Conservation (phyloP, 2,888 invertebrate species). For the Nyleta sp. region DNA sequence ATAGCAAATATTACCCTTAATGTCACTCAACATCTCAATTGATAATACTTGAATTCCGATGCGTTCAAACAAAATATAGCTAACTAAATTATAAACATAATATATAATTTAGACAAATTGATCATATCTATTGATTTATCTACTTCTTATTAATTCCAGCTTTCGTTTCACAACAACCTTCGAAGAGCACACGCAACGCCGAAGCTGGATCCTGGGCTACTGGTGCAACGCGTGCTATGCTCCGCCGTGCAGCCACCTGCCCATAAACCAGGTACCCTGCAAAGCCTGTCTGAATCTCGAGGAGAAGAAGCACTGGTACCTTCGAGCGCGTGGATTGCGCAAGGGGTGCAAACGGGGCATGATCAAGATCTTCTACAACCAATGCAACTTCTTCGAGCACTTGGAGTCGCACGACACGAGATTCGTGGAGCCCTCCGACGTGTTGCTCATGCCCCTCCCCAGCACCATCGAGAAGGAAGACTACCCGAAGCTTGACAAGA, state of each 20-base stretch:
- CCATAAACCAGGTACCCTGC: slow-evolving; percentile 60
- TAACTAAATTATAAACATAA: too few relatives aligned
- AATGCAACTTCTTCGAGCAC: slow-evolving; percentile 78
- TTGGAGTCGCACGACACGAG: slow-evolving; percentile 70
- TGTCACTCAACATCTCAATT: too few relatives aligned
- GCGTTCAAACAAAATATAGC: too few relatives aligned
- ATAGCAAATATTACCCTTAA: too few relatives aligned
- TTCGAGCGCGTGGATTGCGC: slow-evolving; percentile 70
- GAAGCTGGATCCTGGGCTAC: slow-evolving; percentile 79
- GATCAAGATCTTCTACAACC: slow-evolving; percentile 77
- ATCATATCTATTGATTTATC: too few relatives aligned
- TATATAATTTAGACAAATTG: too few relatives aligned
- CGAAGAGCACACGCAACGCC: slow-evolving; percentile 75
- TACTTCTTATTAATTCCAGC: slow-evolving; percentile 62
- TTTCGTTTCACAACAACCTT: slow-evolving; percentile 76
- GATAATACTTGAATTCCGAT: too few relatives aligned
- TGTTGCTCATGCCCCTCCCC: slow-evolving; percentile 79
- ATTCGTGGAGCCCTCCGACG: slow-evolving; percentile 72
- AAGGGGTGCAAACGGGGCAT: slow-evolving; percentile 71
- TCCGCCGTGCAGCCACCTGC: slow-evolving; percentile 71
- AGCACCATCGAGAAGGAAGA: slow-evolving; percentile 67
- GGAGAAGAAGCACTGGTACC: slow-evolving; percentile 70
- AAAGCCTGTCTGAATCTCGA: slow-evolving; percentile 62
- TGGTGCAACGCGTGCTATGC: slow-evolving; percentile 77
- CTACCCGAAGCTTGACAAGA: slow-evolving; percentile 70